Conservation (phyloP, 2,113 vertebrate species). For the Pachyramphus minor region DNA sequence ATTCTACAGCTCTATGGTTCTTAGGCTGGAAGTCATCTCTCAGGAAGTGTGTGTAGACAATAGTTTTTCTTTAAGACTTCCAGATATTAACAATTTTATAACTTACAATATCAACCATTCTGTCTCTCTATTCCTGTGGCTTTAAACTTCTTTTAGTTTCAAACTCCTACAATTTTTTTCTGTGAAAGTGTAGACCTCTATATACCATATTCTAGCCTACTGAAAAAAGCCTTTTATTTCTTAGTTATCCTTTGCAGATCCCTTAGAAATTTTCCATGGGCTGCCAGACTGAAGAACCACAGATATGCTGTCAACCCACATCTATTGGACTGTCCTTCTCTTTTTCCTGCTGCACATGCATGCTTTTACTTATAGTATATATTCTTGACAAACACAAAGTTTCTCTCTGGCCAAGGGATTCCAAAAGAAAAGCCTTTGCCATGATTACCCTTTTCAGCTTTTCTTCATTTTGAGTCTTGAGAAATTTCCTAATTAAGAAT, state of each 20-base stretch:
- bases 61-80: neutral
- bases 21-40: neutral
- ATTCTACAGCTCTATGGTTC: neutral
- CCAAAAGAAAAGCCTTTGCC: neutral
- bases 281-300: neutral
- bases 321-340: neutral
- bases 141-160: slow-evolving; percentile 13
- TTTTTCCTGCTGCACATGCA: neutral
- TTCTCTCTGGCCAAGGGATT: neutral
- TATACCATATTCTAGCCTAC: neutral
- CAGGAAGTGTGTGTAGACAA: neutral
- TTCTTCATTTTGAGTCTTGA: slow-evolving; percentile 23
- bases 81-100: neutral
- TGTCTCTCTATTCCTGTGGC: neutral
- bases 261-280: neutral
- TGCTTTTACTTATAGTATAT: neutral
- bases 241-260: neutral
- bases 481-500: slow-evolving; percentile 1
- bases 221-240: neutral
- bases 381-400: neutral
- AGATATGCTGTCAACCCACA: neutral
- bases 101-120: neutral
- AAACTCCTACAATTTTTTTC: neutral
- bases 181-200: neutral
- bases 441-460: neutral